phyloP scores from a whole-genome alignment of 2,888 invertebrate species.

The Thera britannica region DNA sequence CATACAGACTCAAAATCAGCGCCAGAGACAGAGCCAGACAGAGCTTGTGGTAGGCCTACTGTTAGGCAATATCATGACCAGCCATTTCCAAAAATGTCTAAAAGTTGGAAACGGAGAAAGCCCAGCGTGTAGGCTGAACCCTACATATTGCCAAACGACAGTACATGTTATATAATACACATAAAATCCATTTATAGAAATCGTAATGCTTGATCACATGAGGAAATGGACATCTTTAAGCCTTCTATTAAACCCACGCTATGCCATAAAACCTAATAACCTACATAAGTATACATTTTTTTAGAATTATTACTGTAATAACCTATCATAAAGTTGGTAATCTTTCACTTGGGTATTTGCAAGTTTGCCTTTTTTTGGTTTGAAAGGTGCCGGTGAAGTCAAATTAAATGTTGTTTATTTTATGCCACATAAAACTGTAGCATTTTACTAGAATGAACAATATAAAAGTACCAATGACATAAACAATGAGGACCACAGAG shows the following conservation, averaged over 20 bases:
- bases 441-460: too few species aligned
- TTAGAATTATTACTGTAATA: too few species aligned
- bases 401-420: too few species aligned
- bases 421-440: too few species aligned
- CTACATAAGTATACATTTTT: background rate
- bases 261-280: slow-evolving; percentile 16
- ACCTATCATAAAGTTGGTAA: slow-evolving; percentile 6
- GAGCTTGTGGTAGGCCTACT: too few species aligned
- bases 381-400: too few species aligned
- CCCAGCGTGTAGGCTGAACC: slow-evolving; percentile 21
- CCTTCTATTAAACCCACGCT: slow-evolving; percentile 37
- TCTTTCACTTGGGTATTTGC: background rate
- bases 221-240: slow-evolving; percentile 35
- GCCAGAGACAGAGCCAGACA: too few species aligned
- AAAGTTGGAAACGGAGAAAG: slow-evolving; percentile 11
- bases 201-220: slow-evolving; percentile 19
- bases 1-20: too few species aligned
- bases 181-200: slow-evolving; percentile 11
- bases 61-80: too few species aligned
- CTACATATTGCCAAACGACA: slow-evolving; percentile 25
- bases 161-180: slow-evolving; percentile 18
- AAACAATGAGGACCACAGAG: too few species aligned
- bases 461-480: too few species aligned
- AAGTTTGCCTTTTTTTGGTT: background rate
- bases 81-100: too few species aligned